Evolutionary conservation across 2,113 vertebrate species (phyloP).

Genomic region (Nothoprocta pentlandii): DNA sequence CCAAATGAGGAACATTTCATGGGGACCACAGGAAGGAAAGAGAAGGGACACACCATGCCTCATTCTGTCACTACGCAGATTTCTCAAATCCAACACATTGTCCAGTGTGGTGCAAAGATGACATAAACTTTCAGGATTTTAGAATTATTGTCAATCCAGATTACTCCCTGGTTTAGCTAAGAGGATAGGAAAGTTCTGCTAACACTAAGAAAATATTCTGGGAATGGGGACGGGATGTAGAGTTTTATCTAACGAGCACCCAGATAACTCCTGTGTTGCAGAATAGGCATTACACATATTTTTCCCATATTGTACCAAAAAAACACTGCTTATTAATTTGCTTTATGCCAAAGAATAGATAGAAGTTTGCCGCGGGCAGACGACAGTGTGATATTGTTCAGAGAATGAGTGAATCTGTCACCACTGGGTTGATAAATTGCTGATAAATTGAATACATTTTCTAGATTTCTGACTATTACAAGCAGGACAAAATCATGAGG

Average conservation of each 20-base stretch:
- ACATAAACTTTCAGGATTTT: not conserved
- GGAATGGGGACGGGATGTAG: not conserved
- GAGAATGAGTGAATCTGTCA: not conserved
- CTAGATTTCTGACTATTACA: not conserved
- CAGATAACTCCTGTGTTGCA: not conserved
- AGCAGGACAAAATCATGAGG: not conserved
- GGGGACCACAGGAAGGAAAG: not conserved
- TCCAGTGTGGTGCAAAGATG: not conserved
- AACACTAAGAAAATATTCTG: not conserved
- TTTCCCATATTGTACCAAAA: not conserved
- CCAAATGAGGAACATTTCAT: not conserved
- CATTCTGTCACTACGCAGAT: not conserved
- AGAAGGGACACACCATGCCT: not conserved
- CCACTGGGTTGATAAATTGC: not conserved
- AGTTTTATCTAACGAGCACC: not conserved
- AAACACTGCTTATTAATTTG: not conserved
- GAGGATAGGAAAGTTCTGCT: not conserved
- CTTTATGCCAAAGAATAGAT: not conserved
- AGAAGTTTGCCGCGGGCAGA: not conserved
- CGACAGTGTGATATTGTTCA: rapidly evolving
- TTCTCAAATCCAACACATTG: not conserved
- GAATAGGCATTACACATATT: not conserved
- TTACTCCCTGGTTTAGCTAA: not conserved
- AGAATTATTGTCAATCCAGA: not conserved
- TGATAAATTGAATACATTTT: not conserved